Conservation (phyloP, 2,888 invertebrate genomes). For the Drosophila barbarae region DNA sequence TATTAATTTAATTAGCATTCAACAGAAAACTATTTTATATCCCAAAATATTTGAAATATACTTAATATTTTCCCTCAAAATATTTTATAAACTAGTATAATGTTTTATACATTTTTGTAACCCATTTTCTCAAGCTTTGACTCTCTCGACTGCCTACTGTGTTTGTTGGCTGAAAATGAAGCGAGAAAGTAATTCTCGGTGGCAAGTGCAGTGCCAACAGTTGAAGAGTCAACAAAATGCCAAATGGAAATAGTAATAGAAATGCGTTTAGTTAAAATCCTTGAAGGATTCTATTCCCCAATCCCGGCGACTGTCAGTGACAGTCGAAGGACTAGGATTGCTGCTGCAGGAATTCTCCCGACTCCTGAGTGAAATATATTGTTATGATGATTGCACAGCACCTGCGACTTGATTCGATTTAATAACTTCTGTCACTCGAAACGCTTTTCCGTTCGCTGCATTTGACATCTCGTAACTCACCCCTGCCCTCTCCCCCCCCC, state of each 20-base stretch:
- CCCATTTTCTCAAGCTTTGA: neutral
- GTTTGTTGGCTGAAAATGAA: neutral
- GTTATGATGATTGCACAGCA: slow-evolving; percentile 35
- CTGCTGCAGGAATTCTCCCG: neutral
- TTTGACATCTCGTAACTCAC: slow-evolving; percentile 8
- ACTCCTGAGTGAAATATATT: slow-evolving; percentile 2
- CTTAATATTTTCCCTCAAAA: neutral
- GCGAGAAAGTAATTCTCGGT: slow-evolving; percentile 8
- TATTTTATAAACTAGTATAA: neutral
- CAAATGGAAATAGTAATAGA: slow-evolving; percentile 67
- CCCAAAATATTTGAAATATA: neutral
- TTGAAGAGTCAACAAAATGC: slow-evolving; percentile 38
- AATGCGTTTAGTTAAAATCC: slow-evolving; percentile 66
- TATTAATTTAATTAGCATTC: too few species aligned
- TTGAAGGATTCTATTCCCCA: slow-evolving; percentile 47
- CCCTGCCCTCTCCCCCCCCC: neutral
- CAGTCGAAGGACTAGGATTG: slow-evolving; percentile 33
- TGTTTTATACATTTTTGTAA: neutral
- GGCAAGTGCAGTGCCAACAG: slow-evolving; percentile 37
- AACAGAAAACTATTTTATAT: too few species aligned
- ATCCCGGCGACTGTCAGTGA: slow-evolving; percentile 46
- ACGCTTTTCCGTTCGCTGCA: slow-evolving; percentile 18
- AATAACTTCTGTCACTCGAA: slow-evolving; percentile 65
- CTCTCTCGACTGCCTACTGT: slow-evolving; percentile 1
- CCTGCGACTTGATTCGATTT: slow-evolving; percentile 68